Conservation (phyloP, 2,888 invertebrate species). For the Amblyjoppa proteus region DNA sequence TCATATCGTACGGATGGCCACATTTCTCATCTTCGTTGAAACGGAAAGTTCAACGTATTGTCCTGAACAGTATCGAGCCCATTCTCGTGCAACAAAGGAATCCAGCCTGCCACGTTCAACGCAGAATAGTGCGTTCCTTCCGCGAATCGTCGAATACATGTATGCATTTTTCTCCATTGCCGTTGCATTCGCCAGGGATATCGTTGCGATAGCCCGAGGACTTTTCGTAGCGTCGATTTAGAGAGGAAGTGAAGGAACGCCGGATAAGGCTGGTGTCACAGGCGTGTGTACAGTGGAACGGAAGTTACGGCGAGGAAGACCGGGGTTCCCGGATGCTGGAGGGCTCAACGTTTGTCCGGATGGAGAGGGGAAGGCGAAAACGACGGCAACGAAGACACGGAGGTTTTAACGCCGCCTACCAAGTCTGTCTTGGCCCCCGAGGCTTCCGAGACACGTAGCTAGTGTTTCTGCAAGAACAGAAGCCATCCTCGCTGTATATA, state of each 20-base stretch:
- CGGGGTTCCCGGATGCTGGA: conserved; percentile 28
- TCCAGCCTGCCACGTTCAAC: not conserved
- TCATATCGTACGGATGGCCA: not conserved
- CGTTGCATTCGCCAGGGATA: conserved; percentile 3
- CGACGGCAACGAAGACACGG: conserved; percentile 36
- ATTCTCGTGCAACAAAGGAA: not conserved
- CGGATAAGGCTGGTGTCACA: conserved; percentile 28
- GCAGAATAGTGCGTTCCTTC: not conserved
- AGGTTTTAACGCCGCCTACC: conserved; percentile 57
- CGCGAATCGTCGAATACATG: not conserved
- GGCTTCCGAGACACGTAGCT: conserved; percentile 32
- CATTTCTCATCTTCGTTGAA: not conserved
- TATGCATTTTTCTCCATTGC: conserved; percentile 8
- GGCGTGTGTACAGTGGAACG: conserved; percentile 24
- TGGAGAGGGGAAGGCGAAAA: conserved; percentile 29
- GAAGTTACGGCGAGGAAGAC: conserved; percentile 23
- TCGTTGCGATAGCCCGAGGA: conserved; percentile 34
- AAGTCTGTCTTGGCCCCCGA: conserved; percentile 39
- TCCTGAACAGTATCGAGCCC: not conserved
- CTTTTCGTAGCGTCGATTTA: conserved; percentile 42
- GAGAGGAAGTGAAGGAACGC: conserved; percentile 31
- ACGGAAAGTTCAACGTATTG: not conserved
- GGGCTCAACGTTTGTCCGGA: conserved; percentile 60
- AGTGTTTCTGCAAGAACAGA: conserved; percentile 32
- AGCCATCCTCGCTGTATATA: not conserved